phyloP scores from a whole-genome alignment of 2,888 invertebrate genomes.

The Xylota sylvarum region DNA sequence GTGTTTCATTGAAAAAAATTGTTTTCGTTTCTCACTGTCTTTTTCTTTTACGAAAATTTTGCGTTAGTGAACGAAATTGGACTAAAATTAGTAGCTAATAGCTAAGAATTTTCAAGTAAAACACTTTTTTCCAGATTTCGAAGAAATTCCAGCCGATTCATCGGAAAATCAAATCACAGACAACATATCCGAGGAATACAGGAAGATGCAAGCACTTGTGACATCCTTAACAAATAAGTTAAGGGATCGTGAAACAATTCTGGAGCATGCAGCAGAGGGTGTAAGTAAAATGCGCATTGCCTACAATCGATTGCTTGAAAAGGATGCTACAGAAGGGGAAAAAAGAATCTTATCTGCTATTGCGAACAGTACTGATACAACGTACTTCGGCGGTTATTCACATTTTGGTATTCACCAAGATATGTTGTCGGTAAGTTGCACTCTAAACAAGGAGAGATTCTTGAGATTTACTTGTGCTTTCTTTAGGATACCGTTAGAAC shows the following conservation, averaged over 20 bases:
- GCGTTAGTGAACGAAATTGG: too few species aligned
- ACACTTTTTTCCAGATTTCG: slow-evolving; percentile 41
- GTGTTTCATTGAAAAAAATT: too few species aligned
- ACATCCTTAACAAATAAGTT: slow-evolving; percentile 84
- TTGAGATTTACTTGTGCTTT: slow-evolving; percentile 61
- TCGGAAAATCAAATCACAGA: not conserved
- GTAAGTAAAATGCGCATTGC: slow-evolving; percentile 81
- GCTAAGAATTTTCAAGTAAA: too few species aligned
- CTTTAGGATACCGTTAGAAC: slow-evolving; percentile 92
- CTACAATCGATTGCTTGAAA: slow-evolving; percentile 80
- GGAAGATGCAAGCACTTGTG: slow-evolving; percentile 47
- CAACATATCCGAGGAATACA: slow-evolving; percentile 56
- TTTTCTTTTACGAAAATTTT: too few species aligned
- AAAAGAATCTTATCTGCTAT: slow-evolving; percentile 78
- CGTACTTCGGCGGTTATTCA: slow-evolving; percentile 93
- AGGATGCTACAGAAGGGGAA: slow-evolving; percentile 63
- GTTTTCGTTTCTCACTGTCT: too few species aligned
- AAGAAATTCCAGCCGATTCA: slow-evolving; percentile 56
- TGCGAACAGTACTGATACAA: too few species aligned
- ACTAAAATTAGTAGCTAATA: too few species aligned
- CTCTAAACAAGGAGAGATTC: not conserved
- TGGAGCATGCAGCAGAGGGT: slow-evolving; percentile 86
- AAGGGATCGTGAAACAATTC: slow-evolving; percentile 86
- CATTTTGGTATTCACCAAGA: slow-evolving; percentile 97
- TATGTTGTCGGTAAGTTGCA: slow-evolving; percentile 91